Evolutionary conservation across 1,140 invertebrate genomes (phyloP).

Genomic region (Neodiprion lecontei): DNA sequence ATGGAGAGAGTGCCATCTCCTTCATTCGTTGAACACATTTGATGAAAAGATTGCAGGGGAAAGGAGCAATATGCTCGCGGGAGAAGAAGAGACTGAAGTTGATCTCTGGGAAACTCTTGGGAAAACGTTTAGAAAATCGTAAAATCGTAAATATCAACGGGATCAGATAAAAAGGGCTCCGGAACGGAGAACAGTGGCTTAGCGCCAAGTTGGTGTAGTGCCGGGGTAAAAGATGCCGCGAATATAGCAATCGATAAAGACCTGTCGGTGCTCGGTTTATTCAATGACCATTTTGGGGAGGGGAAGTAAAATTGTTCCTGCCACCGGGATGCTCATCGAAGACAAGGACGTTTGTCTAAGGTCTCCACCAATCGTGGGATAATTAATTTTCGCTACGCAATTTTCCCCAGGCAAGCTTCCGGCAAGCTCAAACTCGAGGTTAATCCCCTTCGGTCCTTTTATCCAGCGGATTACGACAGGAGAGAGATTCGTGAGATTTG

Average conservation of each 20-base stretch:
- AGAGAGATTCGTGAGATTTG: too few relatives aligned
- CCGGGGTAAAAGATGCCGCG: neutral
- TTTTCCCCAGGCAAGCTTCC: neutral
- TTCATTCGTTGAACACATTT: too few relatives aligned
- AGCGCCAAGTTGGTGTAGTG: neutral
- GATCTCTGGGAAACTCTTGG: too few relatives aligned
- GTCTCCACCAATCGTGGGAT: neutral
- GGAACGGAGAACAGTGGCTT: neutral
- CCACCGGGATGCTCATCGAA: too few relatives aligned
- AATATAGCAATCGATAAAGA: neutral
- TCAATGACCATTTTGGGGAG: neutral
- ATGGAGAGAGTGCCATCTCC: too few relatives aligned
- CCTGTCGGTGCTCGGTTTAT: conserved; percentile 1
- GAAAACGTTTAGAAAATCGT: neutral
- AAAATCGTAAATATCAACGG: neutral
- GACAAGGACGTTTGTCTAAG: neutral
- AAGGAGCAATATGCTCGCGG: too few relatives aligned
- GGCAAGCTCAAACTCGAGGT: too few relatives aligned
- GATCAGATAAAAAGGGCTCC: neutral
- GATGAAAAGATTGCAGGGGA: too few relatives aligned
- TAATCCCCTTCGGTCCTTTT: neutral
- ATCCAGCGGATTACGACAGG: neutral
- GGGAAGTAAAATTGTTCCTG: too few relatives aligned
- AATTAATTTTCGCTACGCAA: neutral
- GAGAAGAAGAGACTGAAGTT: too few relatives aligned